phyloP scores from a whole-genome alignment of 2,888 invertebrate genomes.

The Lasioglossum morio region DNA sequence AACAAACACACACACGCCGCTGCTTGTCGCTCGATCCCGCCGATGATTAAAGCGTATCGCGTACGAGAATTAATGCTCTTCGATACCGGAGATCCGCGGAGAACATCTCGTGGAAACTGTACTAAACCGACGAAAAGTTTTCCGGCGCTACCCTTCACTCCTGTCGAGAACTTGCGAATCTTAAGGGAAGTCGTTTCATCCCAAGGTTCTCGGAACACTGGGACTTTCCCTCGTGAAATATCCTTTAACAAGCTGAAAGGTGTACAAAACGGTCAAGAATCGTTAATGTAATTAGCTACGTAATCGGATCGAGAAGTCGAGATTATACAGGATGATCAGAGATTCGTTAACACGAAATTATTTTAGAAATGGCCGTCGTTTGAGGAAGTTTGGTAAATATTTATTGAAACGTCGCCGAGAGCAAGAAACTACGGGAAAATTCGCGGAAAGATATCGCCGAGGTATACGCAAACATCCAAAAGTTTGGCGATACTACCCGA shows the following conservation, averaged over 20 bases:
- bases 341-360: background rate
- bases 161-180: background rate
- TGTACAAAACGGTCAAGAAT: background rate
- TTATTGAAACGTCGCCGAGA: background rate
- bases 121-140: background rate
- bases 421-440: background rate
- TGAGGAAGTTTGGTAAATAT: background rate
- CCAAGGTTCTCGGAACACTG: background rate
- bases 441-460: background rate
- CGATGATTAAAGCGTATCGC: constrained; percentile 21
- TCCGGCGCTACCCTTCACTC: background rate
- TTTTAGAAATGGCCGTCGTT: background rate
- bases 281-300: background rate
- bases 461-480: background rate
- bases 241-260: background rate
- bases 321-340: background rate
- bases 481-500: background rate
- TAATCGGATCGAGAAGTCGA: too few relatives aligned
- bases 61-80: background rate
- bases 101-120: background rate
- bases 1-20: constrained; percentile 1
- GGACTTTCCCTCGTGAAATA: background rate
- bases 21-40: constrained; percentile 8
- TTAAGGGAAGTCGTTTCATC: background rate
- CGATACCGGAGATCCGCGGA: background rate